Base-by-base conservation (phyloP, 2,888 invertebrate genomes). In the Xanthia togata region DNA sequence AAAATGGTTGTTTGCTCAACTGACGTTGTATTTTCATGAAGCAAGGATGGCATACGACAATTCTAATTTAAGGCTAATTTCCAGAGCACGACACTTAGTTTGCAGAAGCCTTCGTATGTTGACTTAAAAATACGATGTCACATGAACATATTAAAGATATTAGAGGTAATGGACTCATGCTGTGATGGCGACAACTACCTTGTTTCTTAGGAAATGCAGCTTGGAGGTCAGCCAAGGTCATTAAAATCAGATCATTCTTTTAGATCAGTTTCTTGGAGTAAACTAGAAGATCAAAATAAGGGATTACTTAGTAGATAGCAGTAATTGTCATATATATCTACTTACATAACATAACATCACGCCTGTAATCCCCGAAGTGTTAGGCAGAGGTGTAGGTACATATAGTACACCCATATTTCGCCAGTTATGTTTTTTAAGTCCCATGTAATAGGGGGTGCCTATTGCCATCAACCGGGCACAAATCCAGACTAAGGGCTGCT, bases 1-100 rank as follows among this genome's bases (percentile, higher is more conserved):
- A 63, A 73, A 81, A 68, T 47, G 6, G 5, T 47, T 81, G 12
- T 86, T 74, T 78, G 59, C 67, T 63, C 26, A 59, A 53, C 38
- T 74, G 76, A 73, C 76, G 74, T 79, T 70, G 62, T 82, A 83
- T 85, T 82, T 85, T 86, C 81, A 72, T 85, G 64, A 80, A 83
- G 81, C 88, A 79, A 85, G 81, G 80, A 76, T 86, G 87, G 87
- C 89, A 87, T 89, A 88, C 86, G 90, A 91, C 92, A 92, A 87
- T 86, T 90, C 91, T 94, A 94, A 95, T 95, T 93, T 92, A 83
- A 88, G 84, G 88, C 93, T 95, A 95, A 95, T 93, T 93, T 91
- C 87, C 81, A 85, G 84, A 91, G 92, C 95, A 95, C 95, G 95
- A 91, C 82, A 80, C 82, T 70, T 67, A 75, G 83, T 91, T 88